phyloP scores from a whole-genome alignment of 1,140 invertebrate species.

The Cylas formicarius region DNA sequence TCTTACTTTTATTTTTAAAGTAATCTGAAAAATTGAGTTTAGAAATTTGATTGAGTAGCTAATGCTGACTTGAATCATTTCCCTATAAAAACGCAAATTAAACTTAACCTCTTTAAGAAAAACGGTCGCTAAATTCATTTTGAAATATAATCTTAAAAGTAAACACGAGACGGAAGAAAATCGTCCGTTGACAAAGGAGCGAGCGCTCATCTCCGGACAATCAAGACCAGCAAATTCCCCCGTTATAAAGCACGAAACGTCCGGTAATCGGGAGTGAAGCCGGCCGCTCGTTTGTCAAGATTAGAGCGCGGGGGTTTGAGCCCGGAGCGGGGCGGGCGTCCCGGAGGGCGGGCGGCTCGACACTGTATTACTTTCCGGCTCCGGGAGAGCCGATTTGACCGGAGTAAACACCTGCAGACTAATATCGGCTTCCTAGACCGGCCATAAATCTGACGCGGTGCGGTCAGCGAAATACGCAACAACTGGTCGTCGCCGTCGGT shows the following conservation, averaged over 20 bases:
- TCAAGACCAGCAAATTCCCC: too few relatives aligned
- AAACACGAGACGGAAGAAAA: background rate
- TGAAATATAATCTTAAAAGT: too few relatives aligned
- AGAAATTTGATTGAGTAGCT: too few relatives aligned
- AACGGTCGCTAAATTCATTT: too few relatives aligned
- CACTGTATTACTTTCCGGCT: constrained; percentile 38
- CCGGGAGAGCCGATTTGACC: constrained; percentile 29
- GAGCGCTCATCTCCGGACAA: constrained; percentile 5
- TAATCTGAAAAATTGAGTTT: too few relatives aligned
- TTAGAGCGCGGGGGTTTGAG: constrained; percentile 25
- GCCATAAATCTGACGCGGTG: constrained; percentile 25
- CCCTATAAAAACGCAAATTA: too few relatives aligned
- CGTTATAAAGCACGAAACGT: constrained; percentile 24
- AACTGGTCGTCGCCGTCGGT: too few relatives aligned
- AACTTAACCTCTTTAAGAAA: too few relatives aligned
- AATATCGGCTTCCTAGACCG: constrained; percentile 34
- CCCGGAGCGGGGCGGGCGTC: constrained; percentile 2
- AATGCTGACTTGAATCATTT: too few relatives aligned
- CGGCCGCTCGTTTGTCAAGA: constrained; percentile 38
- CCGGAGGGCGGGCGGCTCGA: constrained; percentile 27
- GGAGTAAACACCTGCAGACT: constrained; percentile 33
- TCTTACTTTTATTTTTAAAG: too few relatives aligned
- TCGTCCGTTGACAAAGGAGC: background rate
- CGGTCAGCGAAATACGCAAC: constrained; percentile 11
- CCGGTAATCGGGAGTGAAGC: constrained; percentile 33